A percentile compares a stretch with the other conserved stretches of the same genome.
Conservation (phyloP, 2,797 vertebrate genomes). For the Sebastes paucispinis region DNA sequence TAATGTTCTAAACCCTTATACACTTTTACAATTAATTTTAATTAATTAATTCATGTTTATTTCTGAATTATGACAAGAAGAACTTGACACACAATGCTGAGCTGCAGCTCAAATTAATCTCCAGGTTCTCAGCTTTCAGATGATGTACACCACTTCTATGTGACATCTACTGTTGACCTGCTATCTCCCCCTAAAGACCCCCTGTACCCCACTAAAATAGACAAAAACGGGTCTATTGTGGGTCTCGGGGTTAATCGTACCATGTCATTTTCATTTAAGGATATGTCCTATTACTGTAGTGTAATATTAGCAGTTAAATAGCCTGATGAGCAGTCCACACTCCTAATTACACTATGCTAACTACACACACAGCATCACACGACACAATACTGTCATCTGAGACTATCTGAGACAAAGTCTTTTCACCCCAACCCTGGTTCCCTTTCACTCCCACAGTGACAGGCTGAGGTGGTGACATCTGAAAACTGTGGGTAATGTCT, state of each 20-base stretch:
- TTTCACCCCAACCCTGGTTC: neutral
- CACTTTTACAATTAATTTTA: too few species aligned
- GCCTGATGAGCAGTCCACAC: neutral
- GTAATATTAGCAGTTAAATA: neutral
- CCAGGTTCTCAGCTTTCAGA: too few species aligned
- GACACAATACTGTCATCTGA: neutral
- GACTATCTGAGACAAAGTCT: neutral
- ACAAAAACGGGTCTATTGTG: too few species aligned
- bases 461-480: slow-evolving; percentile 11
- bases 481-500: neutral
- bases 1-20: too few species aligned
- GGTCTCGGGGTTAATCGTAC: neutral
- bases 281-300: neutral
- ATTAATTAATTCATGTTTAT: too few species aligned
- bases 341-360: neutral
- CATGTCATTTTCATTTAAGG: neutral
- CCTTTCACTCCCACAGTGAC: neutral
- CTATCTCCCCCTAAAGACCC: too few species aligned
- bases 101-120: too few species aligned
- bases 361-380: neutral
- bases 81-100: accelerated
- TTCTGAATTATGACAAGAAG: too few species aligned
- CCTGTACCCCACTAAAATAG: too few species aligned
- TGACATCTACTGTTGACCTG: too few species aligned
- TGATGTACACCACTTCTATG: too few species aligned